Evolutionary conservation across 1,140 invertebrate genomes (phyloP).

Genomic region (Drosophila mauritiana): DNA sequence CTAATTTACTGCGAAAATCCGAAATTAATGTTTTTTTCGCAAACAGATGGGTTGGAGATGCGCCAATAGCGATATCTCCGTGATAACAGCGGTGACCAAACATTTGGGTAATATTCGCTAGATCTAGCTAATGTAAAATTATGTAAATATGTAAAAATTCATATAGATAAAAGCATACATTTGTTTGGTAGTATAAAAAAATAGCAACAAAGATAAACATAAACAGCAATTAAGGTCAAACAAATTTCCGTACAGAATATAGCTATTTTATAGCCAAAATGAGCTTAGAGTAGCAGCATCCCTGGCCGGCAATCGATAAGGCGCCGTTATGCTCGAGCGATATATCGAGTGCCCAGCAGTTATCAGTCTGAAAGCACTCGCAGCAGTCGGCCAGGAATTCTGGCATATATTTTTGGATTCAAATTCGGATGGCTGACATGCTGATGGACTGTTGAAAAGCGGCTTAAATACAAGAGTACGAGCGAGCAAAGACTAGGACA

Average conservation of each 20-base stretch:
- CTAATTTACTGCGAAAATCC: conserved; percentile 10
- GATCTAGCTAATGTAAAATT: not conserved
- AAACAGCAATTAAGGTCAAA: too few relatives aligned
- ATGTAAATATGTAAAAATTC: not conserved
- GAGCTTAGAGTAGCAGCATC: not conserved
- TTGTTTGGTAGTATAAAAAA: too few relatives aligned
- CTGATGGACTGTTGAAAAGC: conserved; percentile 45
- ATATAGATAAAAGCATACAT: too few relatives aligned
- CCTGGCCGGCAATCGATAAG: conserved; percentile 9
- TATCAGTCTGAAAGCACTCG: conserved; percentile 33
- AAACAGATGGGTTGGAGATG: conserved; percentile 33
- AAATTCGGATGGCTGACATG: conserved; percentile 45
- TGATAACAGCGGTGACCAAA: conserved; percentile 8
- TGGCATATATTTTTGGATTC: conserved; percentile 54
- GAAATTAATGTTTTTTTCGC: conserved; percentile 22
- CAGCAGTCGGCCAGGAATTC: conserved; percentile 13
- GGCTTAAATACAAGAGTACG: conserved; percentile 28
- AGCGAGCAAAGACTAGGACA: conserved; percentile 9
- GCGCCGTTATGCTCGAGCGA: conserved; percentile 8
- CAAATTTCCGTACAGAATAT: too few relatives aligned
- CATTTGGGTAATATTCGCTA: too few relatives aligned
- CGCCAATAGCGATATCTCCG: not conserved
- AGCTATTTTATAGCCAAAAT: not conserved
- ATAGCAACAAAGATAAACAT: too few relatives aligned
- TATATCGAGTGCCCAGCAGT: conserved; percentile 3